Evolutionary conservation across 1,140 invertebrate species (phyloP).

Genomic region (Steinernema khuongi): DNA sequence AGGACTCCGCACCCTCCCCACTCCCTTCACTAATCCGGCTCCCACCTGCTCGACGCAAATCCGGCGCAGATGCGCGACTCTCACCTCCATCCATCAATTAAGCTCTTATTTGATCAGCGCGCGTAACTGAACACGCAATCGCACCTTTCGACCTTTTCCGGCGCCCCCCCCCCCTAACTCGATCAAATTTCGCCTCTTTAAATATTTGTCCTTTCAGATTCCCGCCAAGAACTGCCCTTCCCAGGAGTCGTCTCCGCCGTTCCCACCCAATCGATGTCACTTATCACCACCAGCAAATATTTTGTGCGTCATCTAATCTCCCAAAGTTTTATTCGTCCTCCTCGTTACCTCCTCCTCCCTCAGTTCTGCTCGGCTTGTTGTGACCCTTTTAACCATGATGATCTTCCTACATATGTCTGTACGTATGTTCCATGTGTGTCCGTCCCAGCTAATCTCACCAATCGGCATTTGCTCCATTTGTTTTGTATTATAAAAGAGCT

Average conservation of each 20-base stretch:
- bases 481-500: neutral
- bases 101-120: neutral
- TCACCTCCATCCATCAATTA: neutral
- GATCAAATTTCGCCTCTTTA: neutral
- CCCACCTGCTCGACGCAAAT: neutral
- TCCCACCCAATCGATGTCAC: neutral
- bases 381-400: neutral
- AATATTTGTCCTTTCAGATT: neutral
- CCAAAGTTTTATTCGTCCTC: neutral
- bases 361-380: neutral
- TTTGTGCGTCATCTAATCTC: neutral
- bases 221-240: neutral
- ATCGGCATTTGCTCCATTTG: neutral
- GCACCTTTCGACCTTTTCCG: neutral
- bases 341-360: neutral
- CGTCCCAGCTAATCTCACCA: neutral
- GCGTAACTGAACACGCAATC: neutral
- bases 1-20: no score
- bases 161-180: neutral
- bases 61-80: neutral
- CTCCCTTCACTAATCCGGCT: no score
- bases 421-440: neutral
- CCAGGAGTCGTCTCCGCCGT: neutral
- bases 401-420: neutral
- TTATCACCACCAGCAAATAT: neutral